phyloP scores from a whole-genome alignment of 2,113 vertebrate species.

The Carassius gibelio region DNA sequence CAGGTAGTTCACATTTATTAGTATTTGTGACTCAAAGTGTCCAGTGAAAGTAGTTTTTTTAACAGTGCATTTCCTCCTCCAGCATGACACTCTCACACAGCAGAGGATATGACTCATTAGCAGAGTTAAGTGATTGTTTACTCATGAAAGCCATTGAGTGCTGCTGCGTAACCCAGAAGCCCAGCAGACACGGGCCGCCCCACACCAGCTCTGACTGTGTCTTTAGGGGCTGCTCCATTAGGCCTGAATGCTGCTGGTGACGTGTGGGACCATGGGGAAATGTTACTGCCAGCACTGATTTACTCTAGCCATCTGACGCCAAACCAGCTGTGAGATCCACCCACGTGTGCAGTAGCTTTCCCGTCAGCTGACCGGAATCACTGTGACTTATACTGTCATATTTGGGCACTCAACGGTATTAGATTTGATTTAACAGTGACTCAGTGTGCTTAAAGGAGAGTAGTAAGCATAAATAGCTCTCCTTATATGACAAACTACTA shows the following conservation, averaged over 20 bases:
- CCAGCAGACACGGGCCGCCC: not conserved
- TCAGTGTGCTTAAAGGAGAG: not conserved
- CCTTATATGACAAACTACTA: not conserved
- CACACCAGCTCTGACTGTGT: conserved; percentile 28
- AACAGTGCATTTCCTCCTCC: not conserved
- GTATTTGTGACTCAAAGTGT: too few relatives aligned
- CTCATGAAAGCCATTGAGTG: conserved; percentile 62
- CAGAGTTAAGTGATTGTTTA: conserved; percentile 69
- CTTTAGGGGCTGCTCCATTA: conserved; percentile 83
- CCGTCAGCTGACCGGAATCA: not conserved
- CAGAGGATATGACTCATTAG: conserved; percentile 67
- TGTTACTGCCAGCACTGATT: conserved; percentile 90
- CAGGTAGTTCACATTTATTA: not conserved
- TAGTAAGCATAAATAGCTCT: not conserved
- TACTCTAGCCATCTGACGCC: conserved; percentile 82
- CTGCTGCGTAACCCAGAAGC: conserved; percentile 17
- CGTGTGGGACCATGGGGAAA: conserved; percentile 85
- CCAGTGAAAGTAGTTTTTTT: not conserved
- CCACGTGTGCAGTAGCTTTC: not conserved
- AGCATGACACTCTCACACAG: conserved; percentile 27
- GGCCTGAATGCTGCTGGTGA: conserved; percentile 88
- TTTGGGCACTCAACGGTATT: not conserved
- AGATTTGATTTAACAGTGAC: not conserved
- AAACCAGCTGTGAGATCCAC: conserved; percentile 15
- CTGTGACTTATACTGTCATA: not conserved